Evolutionary conservation across 2,888 invertebrate genomes (phyloP).

Genomic region (Thumatha senex): DNA sequence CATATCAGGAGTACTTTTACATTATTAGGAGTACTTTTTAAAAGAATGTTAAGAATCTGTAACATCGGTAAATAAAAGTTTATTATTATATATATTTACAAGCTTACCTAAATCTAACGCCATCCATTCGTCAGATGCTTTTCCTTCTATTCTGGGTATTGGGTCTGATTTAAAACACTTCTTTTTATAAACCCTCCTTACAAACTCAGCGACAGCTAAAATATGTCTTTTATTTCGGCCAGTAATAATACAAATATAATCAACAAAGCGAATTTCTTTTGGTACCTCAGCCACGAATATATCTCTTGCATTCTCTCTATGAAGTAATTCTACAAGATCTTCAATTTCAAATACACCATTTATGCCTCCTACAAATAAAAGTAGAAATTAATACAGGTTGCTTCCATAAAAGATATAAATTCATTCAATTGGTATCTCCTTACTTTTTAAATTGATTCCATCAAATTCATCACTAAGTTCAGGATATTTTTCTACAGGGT

Average conservation of each 20-base stretch:
- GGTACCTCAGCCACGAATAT: slow-evolving; percentile 92
- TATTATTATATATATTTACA: too few relatives aligned
- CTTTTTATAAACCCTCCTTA: slow-evolving; percentile 89
- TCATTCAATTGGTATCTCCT: slow-evolving; percentile 39
- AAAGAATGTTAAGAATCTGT: too few relatives aligned
- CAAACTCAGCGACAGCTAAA: slow-evolving; percentile 88
- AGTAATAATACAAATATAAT: slow-evolving; percentile 92
- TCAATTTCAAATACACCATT: slow-evolving; percentile 95
- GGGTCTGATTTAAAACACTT: slow-evolving; percentile 85
- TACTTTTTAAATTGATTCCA: slow-evolving; percentile 84
- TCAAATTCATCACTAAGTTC: slow-evolving; percentile 84
- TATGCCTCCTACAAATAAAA: slow-evolving; percentile 87
- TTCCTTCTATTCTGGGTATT: slow-evolving; percentile 91
- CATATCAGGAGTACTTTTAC: too few relatives aligned
- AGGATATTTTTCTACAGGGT: slow-evolving; percentile 54
- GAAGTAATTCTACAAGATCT: slow-evolving; percentile 90
- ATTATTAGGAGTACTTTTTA: too few relatives aligned
- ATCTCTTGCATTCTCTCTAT: slow-evolving; percentile 90
- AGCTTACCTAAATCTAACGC: slow-evolving; percentile 93
- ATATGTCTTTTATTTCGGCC: slow-evolving; percentile 90
- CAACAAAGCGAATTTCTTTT: slow-evolving; percentile 89
- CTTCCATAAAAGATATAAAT: not conserved
- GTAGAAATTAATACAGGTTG: not conserved
- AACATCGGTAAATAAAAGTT: too few relatives aligned
- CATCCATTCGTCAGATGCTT: slow-evolving; percentile 91